A percentile compares a stretch with the other conserved stretches of the same genome.
Conservation (phyloP, 2,888 invertebrate genomes). For the Spisula solida region DNA sequence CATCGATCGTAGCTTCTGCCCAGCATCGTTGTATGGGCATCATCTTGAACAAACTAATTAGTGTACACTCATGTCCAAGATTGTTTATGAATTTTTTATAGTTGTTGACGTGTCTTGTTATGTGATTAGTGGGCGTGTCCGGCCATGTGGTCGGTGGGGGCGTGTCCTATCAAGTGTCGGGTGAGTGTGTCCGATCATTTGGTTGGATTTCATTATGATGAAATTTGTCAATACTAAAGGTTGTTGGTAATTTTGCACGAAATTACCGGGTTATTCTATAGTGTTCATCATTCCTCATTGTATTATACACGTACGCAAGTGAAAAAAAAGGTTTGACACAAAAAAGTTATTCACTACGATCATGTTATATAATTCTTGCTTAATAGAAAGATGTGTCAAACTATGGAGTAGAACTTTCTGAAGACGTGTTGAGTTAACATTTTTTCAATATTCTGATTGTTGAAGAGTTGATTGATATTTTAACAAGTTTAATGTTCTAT, state of each 20-base stretch:
- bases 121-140: constrained; percentile 7
- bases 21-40: neutral
- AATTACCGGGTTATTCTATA: neutral
- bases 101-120: neutral
- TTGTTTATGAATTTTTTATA: constrained; percentile 10
- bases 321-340: constrained; percentile 16
- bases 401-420: constrained; percentile 12
- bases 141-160: neutral
- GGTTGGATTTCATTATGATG: neutral
- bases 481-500: constrained; percentile 40
- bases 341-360: neutral
- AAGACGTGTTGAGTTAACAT: neutral
- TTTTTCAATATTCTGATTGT: constrained; percentile 43
- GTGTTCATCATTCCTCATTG: constrained; percentile 16
- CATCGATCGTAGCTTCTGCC: neutral
- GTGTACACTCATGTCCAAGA: neutral
- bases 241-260: constrained; percentile 18
- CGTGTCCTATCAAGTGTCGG: neutral
- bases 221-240: neutral
- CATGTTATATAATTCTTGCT: neutral
- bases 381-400: neutral
- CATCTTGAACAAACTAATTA: constrained; percentile 1
- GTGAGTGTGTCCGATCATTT: neutral
- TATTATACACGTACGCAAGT: constrained; percentile 26
- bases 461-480: constrained; percentile 36